Conservation (phyloP, 2,797 vertebrate species). For the Sphaeramia orbicularis region DNA sequence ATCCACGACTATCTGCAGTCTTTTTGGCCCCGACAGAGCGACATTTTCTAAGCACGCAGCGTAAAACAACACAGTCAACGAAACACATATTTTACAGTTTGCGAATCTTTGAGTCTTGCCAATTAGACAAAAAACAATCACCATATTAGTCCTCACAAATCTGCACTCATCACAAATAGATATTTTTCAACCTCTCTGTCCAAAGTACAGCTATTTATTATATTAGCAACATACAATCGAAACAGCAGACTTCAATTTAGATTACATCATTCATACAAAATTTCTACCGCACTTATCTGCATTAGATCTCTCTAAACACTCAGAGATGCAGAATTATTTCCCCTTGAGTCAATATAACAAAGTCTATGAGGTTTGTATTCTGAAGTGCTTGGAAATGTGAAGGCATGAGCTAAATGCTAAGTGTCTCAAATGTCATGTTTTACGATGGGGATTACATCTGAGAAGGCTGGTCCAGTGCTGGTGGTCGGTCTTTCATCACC, state of each 20-base stretch:
- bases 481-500: no score
- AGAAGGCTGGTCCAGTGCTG: no score
- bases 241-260: conserved; percentile 74
- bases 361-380: conserved; percentile 47
- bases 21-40: conserved; percentile 33
- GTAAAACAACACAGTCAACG: conserved; percentile 51
- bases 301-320: conserved; percentile 79
- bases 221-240: conserved; percentile 66
- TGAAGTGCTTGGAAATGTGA: conserved; percentile 45
- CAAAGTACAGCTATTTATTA: conserved; percentile 69
- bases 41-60: conserved; percentile 33
- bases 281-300: conserved; percentile 72
- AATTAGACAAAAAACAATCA: conserved; percentile 80
- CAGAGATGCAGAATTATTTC: conserved; percentile 71
- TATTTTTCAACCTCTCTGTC: conserved; percentile 63
- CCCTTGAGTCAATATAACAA: conserved; percentile 77
- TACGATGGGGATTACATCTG: no score
- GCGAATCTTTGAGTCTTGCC: conserved; percentile 75
- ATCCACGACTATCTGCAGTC: conserved; percentile 29
- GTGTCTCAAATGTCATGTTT: not conserved
- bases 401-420: conserved; percentile 44
- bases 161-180: conserved; percentile 73
- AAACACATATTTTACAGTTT: conserved; percentile 77
- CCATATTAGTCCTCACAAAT: conserved; percentile 83
- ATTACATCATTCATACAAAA: conserved; percentile 75